Evolutionary conservation across 2,113 vertebrate species (phyloP), one percentile per base, ranked within the genome.

Genomic region (Oryzias celebensis): DNA sequence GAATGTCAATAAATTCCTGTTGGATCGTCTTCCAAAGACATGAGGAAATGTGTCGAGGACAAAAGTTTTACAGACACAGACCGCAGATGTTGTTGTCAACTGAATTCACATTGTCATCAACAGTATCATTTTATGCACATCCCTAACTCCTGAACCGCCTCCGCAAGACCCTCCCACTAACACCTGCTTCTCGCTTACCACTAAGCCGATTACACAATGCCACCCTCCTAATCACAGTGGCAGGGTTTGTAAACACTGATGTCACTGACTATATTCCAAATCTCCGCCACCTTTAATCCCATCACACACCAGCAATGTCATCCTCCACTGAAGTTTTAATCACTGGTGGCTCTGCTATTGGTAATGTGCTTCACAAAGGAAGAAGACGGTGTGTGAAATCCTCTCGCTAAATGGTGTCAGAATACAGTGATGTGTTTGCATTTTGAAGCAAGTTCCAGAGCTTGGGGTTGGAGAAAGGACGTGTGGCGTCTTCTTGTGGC

Each of bases 191-290:
- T 71, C 61, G 70, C 83, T 83, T 55, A 62, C 71, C 61, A 53
- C 82, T 89, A 89, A 90, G 85, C 87, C 76, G 88, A 87, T 90
- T 90, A 90, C 77, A 83, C 82, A 82, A 81, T 52, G 55, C 75
- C 68, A 55, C 81, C 74, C 67, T 81, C 54, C 75, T 88, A 88
- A 91, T 83, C 89, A 84, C 80, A 81, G 71, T 26, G 36, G 23
- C 79, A 65, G 75, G 73, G 59, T 85, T 76, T 75, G 83, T 80
- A 87, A 81, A 87, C 82, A 80, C 72, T 64, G 20, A 83, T 77
- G 84, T 83, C 77, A 73, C 81, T 77, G 42, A 78, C 78, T 75
- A 87, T 85, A 87, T 84, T 73, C 72, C 71, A 87, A 89, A 88
- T 88, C 85, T 84, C 72, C 49, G 51, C 47, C 80, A 86, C 73